Evolutionary conservation across 53 echinoderm and acorn worm species (phyloP).

Genomic region (Pentamera pediparva): DNA sequence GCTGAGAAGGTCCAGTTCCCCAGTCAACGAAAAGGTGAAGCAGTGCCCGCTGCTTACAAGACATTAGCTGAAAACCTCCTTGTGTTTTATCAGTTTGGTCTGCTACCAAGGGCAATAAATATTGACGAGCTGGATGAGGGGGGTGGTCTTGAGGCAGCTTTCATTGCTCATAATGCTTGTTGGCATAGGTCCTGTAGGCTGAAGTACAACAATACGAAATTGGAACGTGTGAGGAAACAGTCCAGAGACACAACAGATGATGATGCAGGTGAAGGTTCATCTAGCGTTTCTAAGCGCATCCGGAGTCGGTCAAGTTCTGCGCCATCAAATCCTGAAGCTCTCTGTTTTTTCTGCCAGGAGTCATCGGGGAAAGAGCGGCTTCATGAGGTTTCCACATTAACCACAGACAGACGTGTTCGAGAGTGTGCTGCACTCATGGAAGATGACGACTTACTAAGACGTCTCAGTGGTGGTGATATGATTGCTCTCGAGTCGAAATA

Average conservation of each 20-base stretch:
- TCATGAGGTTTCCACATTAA: conserved; percentile 30
- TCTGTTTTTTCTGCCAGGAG: conserved; percentile 33
- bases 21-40: background rate
- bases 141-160: conserved; percentile 13
- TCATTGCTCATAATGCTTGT: conserved; percentile 26
- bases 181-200: conserved; percentile 19
- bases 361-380: conserved; percentile 7
- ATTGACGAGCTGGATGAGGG: conserved; percentile 30
- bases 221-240: background rate
- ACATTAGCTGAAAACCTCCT: conserved; percentile 12
- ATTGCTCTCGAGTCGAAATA: too few species aligned
- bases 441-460: conserved; percentile 17
- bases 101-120: background rate
- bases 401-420: conserved; percentile 20
- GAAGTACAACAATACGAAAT: conserved; percentile 15
- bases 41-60: background rate
- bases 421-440: conserved; percentile 14
- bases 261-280: background rate
- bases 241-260: background rate
- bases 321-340: too few species aligned
- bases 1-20: background rate
- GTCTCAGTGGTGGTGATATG: conserved; percentile 33
- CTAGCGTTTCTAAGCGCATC: background rate
- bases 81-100: conserved; percentile 22
- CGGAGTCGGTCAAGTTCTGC: background rate